phyloP scores from a whole-genome alignment of 2,888 invertebrate genomes.

The Cistogaster globosa region DNA sequence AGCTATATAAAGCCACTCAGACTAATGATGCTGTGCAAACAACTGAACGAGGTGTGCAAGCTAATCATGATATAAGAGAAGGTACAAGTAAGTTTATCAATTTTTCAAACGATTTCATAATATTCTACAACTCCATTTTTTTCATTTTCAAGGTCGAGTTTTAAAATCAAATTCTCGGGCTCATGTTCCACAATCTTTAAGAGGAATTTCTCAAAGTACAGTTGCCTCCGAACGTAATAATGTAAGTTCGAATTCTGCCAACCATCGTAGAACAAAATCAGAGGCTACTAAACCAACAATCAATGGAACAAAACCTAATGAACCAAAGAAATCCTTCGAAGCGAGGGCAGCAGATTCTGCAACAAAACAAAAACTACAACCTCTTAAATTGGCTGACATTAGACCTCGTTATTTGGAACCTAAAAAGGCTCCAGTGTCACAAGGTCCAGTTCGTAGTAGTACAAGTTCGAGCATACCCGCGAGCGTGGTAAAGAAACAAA shows the following conservation, averaged over 20 bases:
- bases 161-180: conserved; percentile 81
- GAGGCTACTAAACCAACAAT: conserved; percentile 77
- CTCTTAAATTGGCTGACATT: conserved; percentile 76
- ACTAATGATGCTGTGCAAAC: conserved; percentile 78
- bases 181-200: conserved; percentile 79
- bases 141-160: conserved; percentile 76
- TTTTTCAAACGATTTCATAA: background rate
- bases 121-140: background rate
- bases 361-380: conserved; percentile 68
- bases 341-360: conserved; percentile 50
- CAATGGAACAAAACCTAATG: conserved; percentile 39
- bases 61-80: conserved; percentile 79
- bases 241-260: conserved; percentile 67
- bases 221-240: conserved; percentile 75
- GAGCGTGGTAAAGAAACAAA: conserved; percentile 75
- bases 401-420: conserved; percentile 87
- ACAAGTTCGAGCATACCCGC: conserved; percentile 81
- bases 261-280: conserved; percentile 81
- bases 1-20: conserved; percentile 81
- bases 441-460: conserved; percentile 79
- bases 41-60: conserved; percentile 80
- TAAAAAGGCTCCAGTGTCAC: conserved; percentile 77
- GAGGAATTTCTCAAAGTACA: conserved; percentile 76
- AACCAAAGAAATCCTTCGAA: conserved; percentile 64
- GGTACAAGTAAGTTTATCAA: conserved; percentile 76